Conservation (phyloP, 2,113 vertebrate species). For the Aspiorhynchus laticeps region DNA sequence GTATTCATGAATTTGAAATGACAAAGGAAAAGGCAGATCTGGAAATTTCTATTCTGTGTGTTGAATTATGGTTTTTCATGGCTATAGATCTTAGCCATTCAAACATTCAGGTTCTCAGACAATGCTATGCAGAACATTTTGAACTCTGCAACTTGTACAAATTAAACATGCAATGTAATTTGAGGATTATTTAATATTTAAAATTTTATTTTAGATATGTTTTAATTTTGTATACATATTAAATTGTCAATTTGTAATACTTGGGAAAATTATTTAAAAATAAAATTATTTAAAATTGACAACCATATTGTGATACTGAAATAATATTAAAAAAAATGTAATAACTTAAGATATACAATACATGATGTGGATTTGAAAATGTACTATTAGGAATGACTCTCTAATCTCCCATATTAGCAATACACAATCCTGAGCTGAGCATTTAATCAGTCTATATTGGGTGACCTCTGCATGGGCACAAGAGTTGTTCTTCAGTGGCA, state of each 20-base stretch:
- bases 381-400: neutral
- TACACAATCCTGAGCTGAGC: neutral
- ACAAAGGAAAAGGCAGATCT: neutral
- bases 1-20: neutral
- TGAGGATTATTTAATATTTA: too few species aligned
- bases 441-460: conserved; percentile 8
- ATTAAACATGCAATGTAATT: neutral
- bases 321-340: too few species aligned
- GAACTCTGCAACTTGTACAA: neutral
- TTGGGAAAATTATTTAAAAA: neutral
- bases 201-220: too few species aligned
- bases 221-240: neutral
- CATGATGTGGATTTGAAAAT: neutral
- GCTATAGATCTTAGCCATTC: neutral
- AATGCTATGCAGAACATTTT: neutral
- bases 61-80: neutral
- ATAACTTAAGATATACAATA: neutral
- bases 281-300: neutral
- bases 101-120: neutral
- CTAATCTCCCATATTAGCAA: neutral
- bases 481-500: conserved; percentile 37
- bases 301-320: neutral
- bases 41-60: neutral
- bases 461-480: conserved; percentile 19
- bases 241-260: neutral